Conservation (phyloP, 2,797 vertebrate genomes). For the Enteromius trimaculatus region DNA sequence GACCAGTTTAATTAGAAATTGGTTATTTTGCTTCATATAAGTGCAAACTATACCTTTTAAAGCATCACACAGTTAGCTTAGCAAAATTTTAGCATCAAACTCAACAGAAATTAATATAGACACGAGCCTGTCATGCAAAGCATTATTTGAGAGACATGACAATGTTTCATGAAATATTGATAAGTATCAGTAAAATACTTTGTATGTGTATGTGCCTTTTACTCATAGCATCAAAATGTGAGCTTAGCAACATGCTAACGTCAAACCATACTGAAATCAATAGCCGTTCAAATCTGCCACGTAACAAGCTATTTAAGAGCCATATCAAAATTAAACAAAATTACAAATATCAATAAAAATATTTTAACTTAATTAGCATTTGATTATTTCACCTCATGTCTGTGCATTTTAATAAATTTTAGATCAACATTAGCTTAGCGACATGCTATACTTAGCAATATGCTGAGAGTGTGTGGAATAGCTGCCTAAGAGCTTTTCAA, state of each 20-base stretch:
- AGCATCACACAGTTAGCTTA: not conserved
- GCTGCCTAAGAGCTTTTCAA: not conserved
- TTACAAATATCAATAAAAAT: not conserved
- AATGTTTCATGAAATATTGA: not conserved
- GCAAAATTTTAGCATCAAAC: not conserved
- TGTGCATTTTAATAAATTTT: not conserved
- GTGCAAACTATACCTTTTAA: not conserved
- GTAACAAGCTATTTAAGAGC: not conserved
- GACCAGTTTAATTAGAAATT: not conserved
- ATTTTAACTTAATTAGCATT: not conserved
- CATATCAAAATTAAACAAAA: not conserved
- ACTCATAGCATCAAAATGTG: not conserved
- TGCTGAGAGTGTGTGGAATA: not conserved
- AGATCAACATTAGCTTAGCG: not conserved
- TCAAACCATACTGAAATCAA: not conserved
- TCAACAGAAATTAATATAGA: not conserved
- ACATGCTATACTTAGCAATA: not conserved
- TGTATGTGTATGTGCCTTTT: not conserved
- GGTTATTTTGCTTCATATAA: not conserved
- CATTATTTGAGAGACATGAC: not conserved
- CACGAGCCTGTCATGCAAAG: not conserved
- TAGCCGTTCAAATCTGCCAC: not conserved
- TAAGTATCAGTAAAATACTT: not conserved
- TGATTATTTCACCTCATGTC: not conserved
- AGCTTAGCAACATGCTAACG: not conserved